Base-by-base conservation (phyloP, 2,797 vertebrate species). In the Megaceryle alcyon region DNA sequence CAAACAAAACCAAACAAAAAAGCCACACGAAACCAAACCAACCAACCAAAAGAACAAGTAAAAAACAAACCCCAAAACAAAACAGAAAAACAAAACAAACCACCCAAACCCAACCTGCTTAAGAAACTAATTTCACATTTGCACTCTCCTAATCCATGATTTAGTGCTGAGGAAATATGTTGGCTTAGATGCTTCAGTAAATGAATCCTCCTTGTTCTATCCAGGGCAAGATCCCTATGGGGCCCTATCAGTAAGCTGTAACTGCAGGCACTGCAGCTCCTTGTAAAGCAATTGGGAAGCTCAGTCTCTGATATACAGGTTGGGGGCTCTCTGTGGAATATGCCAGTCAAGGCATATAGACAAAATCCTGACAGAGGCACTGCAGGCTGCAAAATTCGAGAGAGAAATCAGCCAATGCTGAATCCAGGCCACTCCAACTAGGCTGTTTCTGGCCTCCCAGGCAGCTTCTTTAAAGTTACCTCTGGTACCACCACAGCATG, bases 321-420 rank as follows among this genome's bases (percentile, higher is more conserved):
- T 81, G 65, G 61, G 57, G 29, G 15, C 26, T 86, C n/a, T 29
- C 37, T 61, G 22, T 61, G 91, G 48, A 56, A 61, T 28, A 18
- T 31, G 13, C 10, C 61, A 54, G 37, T 18, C 14, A 2, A 77
- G 56, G 46, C 1, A 0, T 39, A 8, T 2, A 46, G 66, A 37
- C n/a, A 29, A 73, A 39, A 37, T 76, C 56, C 69, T 69, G 66
- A 8, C 25, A 90, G 72, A 61, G 8, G 26, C 71, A 82, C 35
- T 43, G 7, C 48, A 81, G 61, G 2, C 61, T 64, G 25, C 2
- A 0, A 7, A 70, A 8, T 23, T 56, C 22, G 33, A 5, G 11
- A 18, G 53, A 84, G 19, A 64, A 89, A 73, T 48, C 29, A 65
- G n/a, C 16, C 48, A 28, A 3, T 41, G 31, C 66, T 82, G 21